Conservation (phyloP, 2,888 invertebrate genomes). For the Ferrisia virgata region DNA sequence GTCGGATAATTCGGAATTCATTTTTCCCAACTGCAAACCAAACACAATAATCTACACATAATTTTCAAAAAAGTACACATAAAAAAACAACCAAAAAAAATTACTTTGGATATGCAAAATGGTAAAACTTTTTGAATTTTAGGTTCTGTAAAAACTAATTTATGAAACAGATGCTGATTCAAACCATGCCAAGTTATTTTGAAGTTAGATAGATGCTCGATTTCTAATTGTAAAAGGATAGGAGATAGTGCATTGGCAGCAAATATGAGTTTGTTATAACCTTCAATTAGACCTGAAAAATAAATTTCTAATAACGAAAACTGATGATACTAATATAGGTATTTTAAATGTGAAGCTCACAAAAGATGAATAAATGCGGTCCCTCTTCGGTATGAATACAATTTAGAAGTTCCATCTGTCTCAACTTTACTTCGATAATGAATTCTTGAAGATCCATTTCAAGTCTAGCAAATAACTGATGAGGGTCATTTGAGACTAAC, state of each 20-base stretch:
- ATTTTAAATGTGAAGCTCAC: too few species aligned
- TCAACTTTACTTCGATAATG: slow-evolving; percentile 63
- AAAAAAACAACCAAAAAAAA: not conserved
- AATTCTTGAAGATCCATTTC: slow-evolving; percentile 64
- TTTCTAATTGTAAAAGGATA: slow-evolving; percentile 61
- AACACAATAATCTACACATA: not conserved
- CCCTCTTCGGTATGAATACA: slow-evolving; percentile 49
- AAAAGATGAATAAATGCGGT: slow-evolving; percentile 39
- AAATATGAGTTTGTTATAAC: slow-evolving; percentile 62
- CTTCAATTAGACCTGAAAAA: slow-evolving; percentile 59
- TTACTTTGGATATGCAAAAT: slow-evolving; percentile 38
- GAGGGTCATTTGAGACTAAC: slow-evolving; percentile 57
- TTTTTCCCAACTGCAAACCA: slow-evolving; percentile 40
- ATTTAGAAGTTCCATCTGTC: slow-evolving; percentile 57
- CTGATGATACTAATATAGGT: not conserved
- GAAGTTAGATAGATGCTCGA: slow-evolving; percentile 61
- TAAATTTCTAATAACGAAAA: not conserved
- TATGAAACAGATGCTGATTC: slow-evolving; percentile 66
- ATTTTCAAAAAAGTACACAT: not conserved
- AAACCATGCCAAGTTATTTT: slow-evolving; percentile 66
- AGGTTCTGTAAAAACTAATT: slow-evolving; percentile 56
- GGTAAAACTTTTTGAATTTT: slow-evolving; percentile 44
- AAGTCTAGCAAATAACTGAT: slow-evolving; percentile 63
- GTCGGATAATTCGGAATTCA: slow-evolving; percentile 46
- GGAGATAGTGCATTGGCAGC: slow-evolving; percentile 61